Percentiles rank a stretch among this genome's conserved stretches.
phyloP scores from a whole-genome alignment of 2,113 vertebrate species.

The Centropus unirufus region DNA sequence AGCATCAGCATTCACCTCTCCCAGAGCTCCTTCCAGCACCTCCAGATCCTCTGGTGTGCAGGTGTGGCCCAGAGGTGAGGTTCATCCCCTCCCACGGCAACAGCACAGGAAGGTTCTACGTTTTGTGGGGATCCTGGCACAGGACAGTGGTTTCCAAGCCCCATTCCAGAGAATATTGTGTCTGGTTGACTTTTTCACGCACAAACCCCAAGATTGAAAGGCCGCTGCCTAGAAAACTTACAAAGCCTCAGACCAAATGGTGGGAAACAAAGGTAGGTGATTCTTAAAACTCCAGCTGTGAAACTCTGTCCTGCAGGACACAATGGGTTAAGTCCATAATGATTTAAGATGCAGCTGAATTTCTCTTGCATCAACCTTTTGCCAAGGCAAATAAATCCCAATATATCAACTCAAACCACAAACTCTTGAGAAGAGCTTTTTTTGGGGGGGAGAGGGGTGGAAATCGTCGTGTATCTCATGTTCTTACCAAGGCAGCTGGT shows the following conservation, averaged over 20 bases:
- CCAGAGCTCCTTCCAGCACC: background rate
- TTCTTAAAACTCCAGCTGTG: background rate
- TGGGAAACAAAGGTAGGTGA: background rate
- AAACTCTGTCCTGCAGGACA: background rate
- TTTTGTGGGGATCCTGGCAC: background rate
- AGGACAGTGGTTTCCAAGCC: background rate
- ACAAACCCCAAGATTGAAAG: background rate
- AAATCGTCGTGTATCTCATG: background rate
- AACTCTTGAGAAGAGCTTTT: background rate
- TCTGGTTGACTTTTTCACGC: background rate
- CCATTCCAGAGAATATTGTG: background rate
- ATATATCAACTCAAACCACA: background rate
- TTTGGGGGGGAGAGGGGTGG: fast-evolving
- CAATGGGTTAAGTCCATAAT: background rate
- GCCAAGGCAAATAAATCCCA: background rate
- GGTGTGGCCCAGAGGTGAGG: background rate
- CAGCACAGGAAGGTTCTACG: fast-evolving
- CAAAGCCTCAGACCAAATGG: background rate
- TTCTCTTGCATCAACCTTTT: background rate
- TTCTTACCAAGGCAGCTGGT: background rate
- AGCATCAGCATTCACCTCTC: background rate
- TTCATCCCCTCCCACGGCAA: too few species aligned
- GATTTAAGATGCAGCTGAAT: background rate
- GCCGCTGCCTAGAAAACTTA: background rate
- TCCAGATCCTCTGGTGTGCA: background rate